Percentiles rank a stretch among this genome's conserved stretches.
Conservation (phyloP, 2,113 vertebrate species). For the Megalops atlanticus region DNA sequence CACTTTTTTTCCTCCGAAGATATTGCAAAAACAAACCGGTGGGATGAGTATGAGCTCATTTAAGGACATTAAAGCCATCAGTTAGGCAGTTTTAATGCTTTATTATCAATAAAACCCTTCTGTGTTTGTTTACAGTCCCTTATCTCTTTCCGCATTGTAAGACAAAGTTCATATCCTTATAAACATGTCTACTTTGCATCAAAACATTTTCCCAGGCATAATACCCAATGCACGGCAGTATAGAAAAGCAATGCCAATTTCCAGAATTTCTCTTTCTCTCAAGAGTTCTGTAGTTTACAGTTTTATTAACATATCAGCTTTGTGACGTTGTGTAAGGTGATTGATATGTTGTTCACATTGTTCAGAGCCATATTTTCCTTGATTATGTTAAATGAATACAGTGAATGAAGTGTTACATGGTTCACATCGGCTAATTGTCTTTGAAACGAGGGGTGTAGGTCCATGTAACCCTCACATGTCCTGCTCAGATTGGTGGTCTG, state of each 20-base stretch:
- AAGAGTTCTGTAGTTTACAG: neutral
- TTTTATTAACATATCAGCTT: no score
- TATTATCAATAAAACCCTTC: constrained; percentile 20
- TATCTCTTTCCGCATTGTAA: constrained; percentile 30
- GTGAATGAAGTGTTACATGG: neutral
- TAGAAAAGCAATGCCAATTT: neutral
- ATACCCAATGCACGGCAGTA: constrained; percentile 42
- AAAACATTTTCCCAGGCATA: constrained; percentile 31
- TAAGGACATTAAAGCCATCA: constrained; percentile 35
- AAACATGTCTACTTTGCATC: constrained; percentile 27
- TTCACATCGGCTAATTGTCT: neutral
- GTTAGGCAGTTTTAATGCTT: constrained; percentile 26
- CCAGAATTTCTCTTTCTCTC: neutral
- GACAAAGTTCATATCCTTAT: constrained; percentile 53
- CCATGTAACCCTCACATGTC: neutral
- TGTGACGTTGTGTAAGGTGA: no score
- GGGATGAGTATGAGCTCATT: constrained; percentile 36
- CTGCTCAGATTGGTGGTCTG: neutral
- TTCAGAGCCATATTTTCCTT: neutral
- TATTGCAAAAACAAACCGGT: constrained; percentile 37
- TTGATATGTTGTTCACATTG: neutral
- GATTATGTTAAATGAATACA: neutral
- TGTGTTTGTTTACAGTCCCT: constrained; percentile 36
- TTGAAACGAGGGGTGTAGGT: neutral
- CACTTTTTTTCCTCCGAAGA: constrained; percentile 11